Percentiles rank a stretch among this genome's conserved stretches.
Evolutionary conservation across 2,888 invertebrate genomes (phyloP).

Genomic region (Rhagium mordax): DNA sequence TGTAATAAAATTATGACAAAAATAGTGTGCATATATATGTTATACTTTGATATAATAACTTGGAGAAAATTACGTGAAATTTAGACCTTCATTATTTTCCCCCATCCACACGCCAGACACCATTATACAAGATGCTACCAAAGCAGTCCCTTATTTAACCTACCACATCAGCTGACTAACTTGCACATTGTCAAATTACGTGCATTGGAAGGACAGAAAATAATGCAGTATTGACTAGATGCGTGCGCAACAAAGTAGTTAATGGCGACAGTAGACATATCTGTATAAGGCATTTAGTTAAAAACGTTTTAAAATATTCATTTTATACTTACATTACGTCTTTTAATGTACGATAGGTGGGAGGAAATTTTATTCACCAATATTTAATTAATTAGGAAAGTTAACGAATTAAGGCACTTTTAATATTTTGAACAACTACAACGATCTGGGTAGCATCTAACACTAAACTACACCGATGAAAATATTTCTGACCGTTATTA

Average conservation of each 20-base stretch:
- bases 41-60: too few species aligned
- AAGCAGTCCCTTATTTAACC: constrained; percentile 3
- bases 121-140: not conserved
- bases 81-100: not conserved
- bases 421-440: not conserved
- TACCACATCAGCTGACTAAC: constrained; percentile 26
- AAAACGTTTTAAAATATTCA: too few species aligned
- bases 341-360: too few species aligned
- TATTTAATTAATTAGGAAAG: too few species aligned
- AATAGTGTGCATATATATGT: too few species aligned
- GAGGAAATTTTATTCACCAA: too few species aligned
- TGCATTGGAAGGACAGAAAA: constrained; percentile 25
- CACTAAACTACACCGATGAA: constrained; percentile 1
- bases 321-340: too few species aligned
- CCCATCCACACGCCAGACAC: not conserved
- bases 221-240: constrained; percentile 62
- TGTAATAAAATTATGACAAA: too few species aligned
- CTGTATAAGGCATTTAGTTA: not conserved
- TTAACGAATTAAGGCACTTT: too few species aligned
- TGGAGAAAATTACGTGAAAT: too few species aligned
- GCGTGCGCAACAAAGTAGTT: constrained; percentile 57
- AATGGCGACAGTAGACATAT: constrained; percentile 22
- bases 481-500: too few species aligned
- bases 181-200: constrained; percentile 10
- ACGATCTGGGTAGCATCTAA: not conserved